Evolutionary conservation across 1,140 invertebrate genomes (phyloP).

Genomic region (Cherax quadricarinatus): DNA sequence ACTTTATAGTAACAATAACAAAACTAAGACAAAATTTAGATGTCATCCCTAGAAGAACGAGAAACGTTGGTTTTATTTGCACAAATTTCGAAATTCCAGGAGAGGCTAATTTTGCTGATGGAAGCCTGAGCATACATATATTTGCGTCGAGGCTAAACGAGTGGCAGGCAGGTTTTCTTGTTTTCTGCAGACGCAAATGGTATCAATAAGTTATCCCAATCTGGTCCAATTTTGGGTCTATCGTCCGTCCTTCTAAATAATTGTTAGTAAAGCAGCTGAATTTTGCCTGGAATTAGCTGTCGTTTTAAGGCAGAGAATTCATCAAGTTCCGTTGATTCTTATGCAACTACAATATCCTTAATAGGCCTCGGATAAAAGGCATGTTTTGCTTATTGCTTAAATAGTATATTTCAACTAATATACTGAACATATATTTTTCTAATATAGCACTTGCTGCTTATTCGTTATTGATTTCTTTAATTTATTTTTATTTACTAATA

Average conservation of each 20-base stretch:
- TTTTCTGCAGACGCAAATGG: neutral
- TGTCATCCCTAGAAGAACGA: neutral
- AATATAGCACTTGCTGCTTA: no score
- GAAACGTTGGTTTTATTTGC: neutral
- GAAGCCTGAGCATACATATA: neutral
- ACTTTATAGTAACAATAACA: neutral
- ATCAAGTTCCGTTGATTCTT: neutral
- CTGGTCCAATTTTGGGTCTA: neutral
- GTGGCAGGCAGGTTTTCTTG: neutral
- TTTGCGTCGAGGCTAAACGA: neutral
- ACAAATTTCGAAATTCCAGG: neutral
- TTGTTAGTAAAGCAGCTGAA: neutral
- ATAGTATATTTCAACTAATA: no score
- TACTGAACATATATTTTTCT: no score
- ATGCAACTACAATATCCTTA: no score
- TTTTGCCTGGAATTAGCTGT: neutral
- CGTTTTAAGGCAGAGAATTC: neutral
- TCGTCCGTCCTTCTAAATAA: neutral
- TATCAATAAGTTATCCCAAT: neutral
- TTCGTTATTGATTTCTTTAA: no score
- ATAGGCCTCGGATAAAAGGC: no score
- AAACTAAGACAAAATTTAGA: neutral
- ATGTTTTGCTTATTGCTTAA: no score
- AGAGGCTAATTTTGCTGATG: neutral
- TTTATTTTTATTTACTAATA: no score